Conservation (phyloP, 2,888 invertebrate genomes). For the Watsonalla cultraria region DNA sequence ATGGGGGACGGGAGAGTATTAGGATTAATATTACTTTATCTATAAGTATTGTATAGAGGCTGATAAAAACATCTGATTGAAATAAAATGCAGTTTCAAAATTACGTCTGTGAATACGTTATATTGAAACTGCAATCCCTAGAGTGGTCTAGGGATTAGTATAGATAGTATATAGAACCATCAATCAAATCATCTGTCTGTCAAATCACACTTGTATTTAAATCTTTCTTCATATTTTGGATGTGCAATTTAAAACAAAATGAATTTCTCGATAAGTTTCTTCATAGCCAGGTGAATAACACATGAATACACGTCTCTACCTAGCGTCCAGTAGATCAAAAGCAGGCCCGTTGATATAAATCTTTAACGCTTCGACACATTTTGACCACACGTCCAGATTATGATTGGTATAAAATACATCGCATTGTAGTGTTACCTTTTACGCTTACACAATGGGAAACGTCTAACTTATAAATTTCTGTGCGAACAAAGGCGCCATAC, state of each 20-base stretch:
- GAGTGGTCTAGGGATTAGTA: no score
- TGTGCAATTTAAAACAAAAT: no score
- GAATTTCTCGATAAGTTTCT: neutral
- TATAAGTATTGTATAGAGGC: no score
- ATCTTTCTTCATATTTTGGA: neutral
- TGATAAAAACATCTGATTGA: no score
- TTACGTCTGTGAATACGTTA: no score
- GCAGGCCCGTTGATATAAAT: conserved; percentile 55
- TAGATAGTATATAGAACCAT: no score
- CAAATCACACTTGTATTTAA: no score
- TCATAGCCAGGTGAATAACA: conserved; percentile 27
- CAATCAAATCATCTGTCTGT: no score
- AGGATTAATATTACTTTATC: no score
- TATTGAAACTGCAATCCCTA: no score
- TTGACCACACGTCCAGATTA: conserved; percentile 73
- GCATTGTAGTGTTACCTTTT: conserved; percentile 52
- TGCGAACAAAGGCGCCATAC: conserved; percentile 74
- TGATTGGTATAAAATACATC: conserved; percentile 66
- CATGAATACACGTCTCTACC: conserved; percentile 11
- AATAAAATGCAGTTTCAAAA: no score
- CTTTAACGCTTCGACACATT: conserved; percentile 72
- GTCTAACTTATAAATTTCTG: conserved; percentile 75
- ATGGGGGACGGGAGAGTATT: no score
- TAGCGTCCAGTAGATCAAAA: conserved; percentile 30
- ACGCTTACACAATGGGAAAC: conserved; percentile 58